Percentiles rank a stretch among this genome's conserved stretches.
These are phyloP conservation scores for Aphis craccivora DNA, from an alignment of 1,140 invertebrate genomes.

Conservation along the genomic window DNA sequence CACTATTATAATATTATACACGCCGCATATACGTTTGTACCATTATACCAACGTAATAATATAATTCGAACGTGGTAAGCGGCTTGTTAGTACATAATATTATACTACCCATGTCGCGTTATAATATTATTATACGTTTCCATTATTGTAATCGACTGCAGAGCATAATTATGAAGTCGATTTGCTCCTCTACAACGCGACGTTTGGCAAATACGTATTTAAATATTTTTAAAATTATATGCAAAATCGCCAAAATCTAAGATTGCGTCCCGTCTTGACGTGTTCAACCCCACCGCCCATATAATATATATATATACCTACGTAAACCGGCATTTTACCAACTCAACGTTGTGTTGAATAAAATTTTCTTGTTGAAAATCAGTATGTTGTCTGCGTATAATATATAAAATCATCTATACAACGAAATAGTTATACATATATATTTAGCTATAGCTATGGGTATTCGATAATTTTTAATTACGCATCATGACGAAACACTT, in stretches of 20 bases:
- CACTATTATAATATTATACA: background rate
- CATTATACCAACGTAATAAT: slow-evolving; percentile 1
- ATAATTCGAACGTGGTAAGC: background rate
- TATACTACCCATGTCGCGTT: background rate
- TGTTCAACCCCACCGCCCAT: background rate
- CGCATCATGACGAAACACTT: background rate
- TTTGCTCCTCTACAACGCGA: background rate
- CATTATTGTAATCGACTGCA: background rate
- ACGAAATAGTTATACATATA: too few relatives aligned
- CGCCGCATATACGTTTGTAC: background rate
- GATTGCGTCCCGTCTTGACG: background rate
- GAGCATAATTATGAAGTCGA: background rate
- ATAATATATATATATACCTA: background rate
- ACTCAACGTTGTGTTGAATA: background rate
- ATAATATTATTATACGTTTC: background rate
- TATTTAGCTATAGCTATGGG: too few relatives aligned
- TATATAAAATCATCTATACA: too few relatives aligned
- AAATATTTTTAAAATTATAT: background rate
- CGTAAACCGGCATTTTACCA: background rate
- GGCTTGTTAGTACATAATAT: too few relatives aligned
- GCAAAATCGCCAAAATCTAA: background rate
- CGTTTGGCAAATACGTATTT: background rate
- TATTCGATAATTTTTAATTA: background rate
- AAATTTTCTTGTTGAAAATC: background rate
- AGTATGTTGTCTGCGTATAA: too few relatives aligned